phyloP scores from a whole-genome alignment of 2,888 invertebrate species.

The Caenorhabditis drosophilae region DNA sequence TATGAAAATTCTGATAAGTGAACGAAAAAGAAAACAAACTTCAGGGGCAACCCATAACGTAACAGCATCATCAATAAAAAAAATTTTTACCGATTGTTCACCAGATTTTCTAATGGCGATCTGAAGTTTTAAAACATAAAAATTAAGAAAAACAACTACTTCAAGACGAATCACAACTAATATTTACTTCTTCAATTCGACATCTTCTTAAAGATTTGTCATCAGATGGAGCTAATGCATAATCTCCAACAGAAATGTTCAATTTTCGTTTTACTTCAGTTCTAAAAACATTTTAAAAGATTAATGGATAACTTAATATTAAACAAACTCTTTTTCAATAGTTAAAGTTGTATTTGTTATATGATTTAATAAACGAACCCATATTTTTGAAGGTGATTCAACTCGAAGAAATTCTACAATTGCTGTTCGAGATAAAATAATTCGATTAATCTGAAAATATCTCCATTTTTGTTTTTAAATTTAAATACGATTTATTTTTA shows the following conservation, averaged over 20 bases:
- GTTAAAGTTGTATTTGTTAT: conserved; percentile 35
- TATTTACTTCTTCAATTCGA: conserved; percentile 18
- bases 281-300: neutral
- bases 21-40: conserved; percentile 4
- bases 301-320: neutral
- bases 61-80: conserved; percentile 46
- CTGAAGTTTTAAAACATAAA: too few species aligned
- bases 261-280: conserved; percentile 14
- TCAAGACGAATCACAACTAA: neutral
- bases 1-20: neutral
- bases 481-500: too few species aligned
- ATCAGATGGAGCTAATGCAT: conserved; percentile 38
- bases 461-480: neutral
- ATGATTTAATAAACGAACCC: conserved; percentile 48
- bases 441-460: conserved; percentile 37
- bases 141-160: neutral
- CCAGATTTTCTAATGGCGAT: neutral
- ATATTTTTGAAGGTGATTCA: conserved; percentile 43
- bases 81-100: conserved; percentile 11
- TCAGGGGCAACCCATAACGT: conserved; percentile 17
- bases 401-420: conserved; percentile 29
- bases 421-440: conserved; percentile 22
- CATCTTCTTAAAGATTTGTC: conserved; percentile 32
- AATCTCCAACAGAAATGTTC: conserved; percentile 14
- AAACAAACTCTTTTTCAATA: conserved; percentile 21